Conservation (phyloP, 2,888 invertebrate species). For the Noctua janthe region DNA sequence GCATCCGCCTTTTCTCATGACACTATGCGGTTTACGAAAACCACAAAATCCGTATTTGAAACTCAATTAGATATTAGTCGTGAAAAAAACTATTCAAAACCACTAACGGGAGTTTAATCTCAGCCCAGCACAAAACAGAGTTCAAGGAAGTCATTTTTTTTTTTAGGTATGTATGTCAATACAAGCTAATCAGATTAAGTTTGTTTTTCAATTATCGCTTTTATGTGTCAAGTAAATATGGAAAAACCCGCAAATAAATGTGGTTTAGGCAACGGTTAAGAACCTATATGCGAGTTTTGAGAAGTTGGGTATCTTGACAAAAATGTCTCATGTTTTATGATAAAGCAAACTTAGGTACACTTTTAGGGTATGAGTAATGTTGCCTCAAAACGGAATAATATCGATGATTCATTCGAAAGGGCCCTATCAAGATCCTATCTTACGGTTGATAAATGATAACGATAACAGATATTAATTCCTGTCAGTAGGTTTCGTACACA, state of each 20-base stretch:
- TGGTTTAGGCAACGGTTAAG: slow-evolving; percentile 4
- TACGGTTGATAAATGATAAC: neutral
- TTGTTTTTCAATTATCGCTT: slow-evolving; percentile 34
- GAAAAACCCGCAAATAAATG: slow-evolving; percentile 24
- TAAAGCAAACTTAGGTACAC: neutral
- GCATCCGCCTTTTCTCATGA: neutral
- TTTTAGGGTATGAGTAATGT: neutral
- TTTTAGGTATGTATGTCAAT: neutral
- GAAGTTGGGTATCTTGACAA: neutral
- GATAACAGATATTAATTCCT: neutral
- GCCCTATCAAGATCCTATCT: neutral
- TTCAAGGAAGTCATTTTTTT: slow-evolving; percentile 1
- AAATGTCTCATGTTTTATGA: slow-evolving; percentile 1
- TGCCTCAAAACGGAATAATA: neutral
- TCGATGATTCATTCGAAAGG: neutral
- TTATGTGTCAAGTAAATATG: slow-evolving; percentile 3
- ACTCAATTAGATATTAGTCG: slow-evolving; percentile 11
- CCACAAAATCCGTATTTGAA: neutral
- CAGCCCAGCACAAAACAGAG: neutral
- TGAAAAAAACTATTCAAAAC: neutral
- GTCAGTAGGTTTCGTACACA: neutral
- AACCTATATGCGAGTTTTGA: neutral
- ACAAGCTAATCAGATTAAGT: slow-evolving; percentile 22
- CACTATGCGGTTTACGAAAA: neutral
- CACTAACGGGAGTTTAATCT: slow-evolving; percentile 22